These are phyloP conservation scores for Phrynocephalus vlangalii DNA, from an alignment of 2,797 vertebrate genomes.

Conservation along the genomic window DNA sequence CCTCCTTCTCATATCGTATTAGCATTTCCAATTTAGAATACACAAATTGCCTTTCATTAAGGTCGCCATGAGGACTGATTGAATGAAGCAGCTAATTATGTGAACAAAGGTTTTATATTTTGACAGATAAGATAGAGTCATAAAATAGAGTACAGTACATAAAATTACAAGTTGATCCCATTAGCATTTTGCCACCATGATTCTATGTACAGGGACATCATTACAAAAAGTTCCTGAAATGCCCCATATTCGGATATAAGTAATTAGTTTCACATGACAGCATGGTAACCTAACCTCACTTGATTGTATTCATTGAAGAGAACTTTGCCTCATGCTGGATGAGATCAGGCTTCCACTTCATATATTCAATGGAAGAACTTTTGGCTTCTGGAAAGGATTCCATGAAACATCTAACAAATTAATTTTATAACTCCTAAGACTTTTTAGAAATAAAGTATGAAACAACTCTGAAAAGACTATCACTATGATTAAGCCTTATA, in stretches of 20 bases:
- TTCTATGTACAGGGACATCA: neutral
- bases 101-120: slow-evolving; percentile 39
- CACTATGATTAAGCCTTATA: slow-evolving; percentile 51
- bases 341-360: neutral
- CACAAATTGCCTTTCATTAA: slow-evolving; percentile 36
- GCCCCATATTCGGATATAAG: neutral
- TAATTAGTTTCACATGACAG: neutral
- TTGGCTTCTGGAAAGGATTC: slow-evolving; percentile 38
- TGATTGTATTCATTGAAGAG: neutral
- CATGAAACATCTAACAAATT: slow-evolving; percentile 49
- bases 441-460: slow-evolving; percentile 10
- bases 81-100: slow-evolving; percentile 41
- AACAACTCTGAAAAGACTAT: slow-evolving; percentile 38
- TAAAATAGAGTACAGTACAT: slow-evolving; percentile 13
- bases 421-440: slow-evolving; percentile 50
- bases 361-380: slow-evolving; percentile 1
- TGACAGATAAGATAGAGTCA: slow-evolving; percentile 29
- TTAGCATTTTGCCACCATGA: neutral
- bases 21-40: slow-evolving; percentile 34
- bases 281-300: neutral
- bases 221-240: neutral
- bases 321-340: slow-evolving; percentile 2
- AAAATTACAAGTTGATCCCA: slow-evolving; percentile 32
- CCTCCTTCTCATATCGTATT: slow-evolving; percentile 12
- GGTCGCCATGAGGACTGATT: neutral